phyloP scores from a whole-genome alignment of 2,113 vertebrate genomes.

The Oryzias curvinotus region DNA sequence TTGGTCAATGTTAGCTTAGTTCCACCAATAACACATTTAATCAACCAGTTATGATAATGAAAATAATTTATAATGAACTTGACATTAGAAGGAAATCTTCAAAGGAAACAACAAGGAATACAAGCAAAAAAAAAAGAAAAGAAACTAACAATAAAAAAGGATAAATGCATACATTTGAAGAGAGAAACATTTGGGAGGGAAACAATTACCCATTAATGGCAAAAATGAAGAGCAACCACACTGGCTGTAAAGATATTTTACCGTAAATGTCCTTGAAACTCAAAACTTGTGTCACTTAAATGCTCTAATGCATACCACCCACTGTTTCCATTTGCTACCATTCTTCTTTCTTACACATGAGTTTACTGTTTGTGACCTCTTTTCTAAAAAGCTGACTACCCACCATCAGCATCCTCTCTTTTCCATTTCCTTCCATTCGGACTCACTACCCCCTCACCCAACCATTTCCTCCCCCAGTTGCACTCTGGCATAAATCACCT shows the following conservation, averaged over 20 bases:
- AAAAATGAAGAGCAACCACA: slow-evolving; percentile 30
- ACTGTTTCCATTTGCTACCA: slow-evolving; percentile 38
- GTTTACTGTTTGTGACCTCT: slow-evolving; percentile 46
- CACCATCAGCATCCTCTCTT: slow-evolving; percentile 37
- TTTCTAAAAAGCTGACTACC: slow-evolving; percentile 43
- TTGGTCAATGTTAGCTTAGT: too few species aligned
- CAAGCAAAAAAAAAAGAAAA: too few species aligned
- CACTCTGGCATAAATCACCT: slow-evolving; percentile 86
- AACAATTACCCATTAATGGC: slow-evolving; percentile 33
- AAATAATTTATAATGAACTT: too few species aligned
- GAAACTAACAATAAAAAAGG: too few species aligned
- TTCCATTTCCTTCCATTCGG: slow-evolving; percentile 49
- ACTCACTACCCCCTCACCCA: slow-evolving; percentile 45
- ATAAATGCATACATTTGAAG: too few species aligned
- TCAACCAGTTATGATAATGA: too few species aligned
- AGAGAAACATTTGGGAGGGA: too few species aligned
- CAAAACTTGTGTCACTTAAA: slow-evolving; percentile 30
- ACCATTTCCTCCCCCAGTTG: slow-evolving; percentile 69
- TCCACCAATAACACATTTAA: too few species aligned
- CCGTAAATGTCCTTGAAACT: slow-evolving; percentile 7
- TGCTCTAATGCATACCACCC: slow-evolving; percentile 33
- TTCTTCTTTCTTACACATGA: slow-evolving; percentile 19
- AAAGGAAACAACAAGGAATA: too few species aligned
- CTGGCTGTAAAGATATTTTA: slow-evolving; percentile 10
- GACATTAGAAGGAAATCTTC: too few species aligned